These are phyloP conservation scores for Agonopterix arenella DNA, from an alignment of 2,888 invertebrate species.

Conservation along the genomic window DNA sequence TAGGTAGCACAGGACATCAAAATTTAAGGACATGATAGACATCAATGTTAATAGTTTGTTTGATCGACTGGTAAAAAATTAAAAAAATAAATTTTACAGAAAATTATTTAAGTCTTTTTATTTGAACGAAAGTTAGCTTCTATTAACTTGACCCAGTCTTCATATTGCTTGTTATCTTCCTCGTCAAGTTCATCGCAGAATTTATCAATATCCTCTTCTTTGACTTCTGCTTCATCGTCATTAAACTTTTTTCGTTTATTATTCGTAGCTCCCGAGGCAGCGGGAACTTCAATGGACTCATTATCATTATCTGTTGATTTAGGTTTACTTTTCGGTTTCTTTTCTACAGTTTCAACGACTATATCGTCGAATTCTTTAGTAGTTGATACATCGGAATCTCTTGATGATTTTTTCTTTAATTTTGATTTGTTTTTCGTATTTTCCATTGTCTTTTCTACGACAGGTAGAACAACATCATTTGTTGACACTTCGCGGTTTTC, in stretches of 20 bases:
- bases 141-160: conserved; percentile 60
- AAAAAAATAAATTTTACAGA: neutral
- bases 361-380: no score
- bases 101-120: conserved; percentile 25
- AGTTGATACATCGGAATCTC: no score
- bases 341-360: neutral
- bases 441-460: no score
- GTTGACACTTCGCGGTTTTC: no score
- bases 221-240: conserved; percentile 44
- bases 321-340: neutral
- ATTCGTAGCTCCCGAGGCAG: conserved; percentile 2
- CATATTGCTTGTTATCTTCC: conserved; percentile 58
- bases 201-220: conserved; percentile 63
- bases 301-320: conserved; percentile 25
- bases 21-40: no score
- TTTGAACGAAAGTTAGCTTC: conserved; percentile 50
- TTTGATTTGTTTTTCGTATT: no score
- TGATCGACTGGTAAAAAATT: no score
- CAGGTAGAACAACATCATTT: no score
- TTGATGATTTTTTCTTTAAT: no score
- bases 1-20: no score
- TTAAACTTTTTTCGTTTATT: conserved; percentile 17
- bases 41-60: no score
- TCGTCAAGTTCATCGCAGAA: conserved; percentile 61
- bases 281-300: conserved; percentile 17